Evolutionary conservation across 2,888 invertebrate genomes (phyloP).

Genomic region (Mythimna lalbum): DNA sequence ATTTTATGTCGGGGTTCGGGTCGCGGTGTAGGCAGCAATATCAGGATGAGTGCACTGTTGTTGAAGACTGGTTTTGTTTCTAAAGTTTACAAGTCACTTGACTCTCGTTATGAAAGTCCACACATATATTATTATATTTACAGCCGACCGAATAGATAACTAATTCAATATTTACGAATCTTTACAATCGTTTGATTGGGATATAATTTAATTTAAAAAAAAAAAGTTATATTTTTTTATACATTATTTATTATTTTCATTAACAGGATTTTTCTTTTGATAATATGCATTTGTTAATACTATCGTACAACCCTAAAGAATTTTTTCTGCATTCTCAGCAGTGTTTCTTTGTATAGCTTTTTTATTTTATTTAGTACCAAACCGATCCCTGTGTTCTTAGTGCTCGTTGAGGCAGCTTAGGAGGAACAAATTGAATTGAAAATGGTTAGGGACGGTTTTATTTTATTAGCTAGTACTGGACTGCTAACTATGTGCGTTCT

Average conservation of each 20-base stretch:
- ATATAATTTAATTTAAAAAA: neutral
- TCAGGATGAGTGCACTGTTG: conserved; percentile 2
- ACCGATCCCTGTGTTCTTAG: conserved; percentile 20
- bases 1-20: conserved; percentile 15
- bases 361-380: conserved; percentile 12
- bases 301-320: conserved; percentile 21
- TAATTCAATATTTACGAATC: conserved; percentile 1
- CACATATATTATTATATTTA: conserved; percentile 15
- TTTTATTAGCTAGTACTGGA: conserved; percentile 4
- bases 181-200: conserved; percentile 3
- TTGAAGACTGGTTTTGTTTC: conserved; percentile 10
- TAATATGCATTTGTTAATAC: conserved; percentile 7
- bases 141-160: conserved; percentile 15
- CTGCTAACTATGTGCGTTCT: conserved; percentile 5
- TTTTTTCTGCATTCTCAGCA: conserved; percentile 26
- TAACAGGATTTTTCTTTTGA: conserved; percentile 32
- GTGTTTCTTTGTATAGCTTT: conserved; percentile 30
- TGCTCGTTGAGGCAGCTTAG: conserved; percentile 45
- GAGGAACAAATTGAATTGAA: conserved; percentile 20
- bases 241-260: conserved; percentile 1
- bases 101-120: conserved; percentile 17
- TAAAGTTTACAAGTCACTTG: neutral
- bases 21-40: conserved; percentile 26
- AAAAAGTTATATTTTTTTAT: conserved; percentile 5
- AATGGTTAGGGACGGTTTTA: conserved; percentile 11